These are phyloP conservation scores for Colossoma macropomum DNA, from an alignment of 2,113 vertebrate species.

Conservation along the genomic window DNA sequence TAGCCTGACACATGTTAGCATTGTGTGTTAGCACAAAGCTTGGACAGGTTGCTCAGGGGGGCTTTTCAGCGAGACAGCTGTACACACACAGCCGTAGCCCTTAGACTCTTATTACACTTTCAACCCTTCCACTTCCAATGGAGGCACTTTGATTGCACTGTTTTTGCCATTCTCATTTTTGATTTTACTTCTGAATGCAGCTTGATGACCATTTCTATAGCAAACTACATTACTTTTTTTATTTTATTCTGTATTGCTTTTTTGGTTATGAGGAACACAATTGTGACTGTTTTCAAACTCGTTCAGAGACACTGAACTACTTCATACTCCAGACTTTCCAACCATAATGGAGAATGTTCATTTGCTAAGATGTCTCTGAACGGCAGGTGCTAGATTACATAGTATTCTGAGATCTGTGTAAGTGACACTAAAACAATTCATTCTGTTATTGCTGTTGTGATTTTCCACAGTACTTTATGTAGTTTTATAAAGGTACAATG, in stretches of 20 bases:
- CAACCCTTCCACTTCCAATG: conserved; percentile 21
- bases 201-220: too few species aligned
- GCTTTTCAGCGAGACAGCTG: conserved; percentile 77
- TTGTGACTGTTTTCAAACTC: neutral
- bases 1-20: conserved; percentile 77
- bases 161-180: neutral
- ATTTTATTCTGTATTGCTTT: neutral
- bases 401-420: neutral
- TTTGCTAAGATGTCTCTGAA: neutral
- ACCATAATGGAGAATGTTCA: neutral
- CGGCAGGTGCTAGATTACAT: neutral
- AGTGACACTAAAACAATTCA: neutral
- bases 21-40: conserved; percentile 79
- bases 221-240: neutral
- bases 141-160: neutral
- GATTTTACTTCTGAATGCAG: neutral
- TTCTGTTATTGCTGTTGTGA: neutral
- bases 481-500: neutral
- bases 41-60: conserved; percentile 73
- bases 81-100: conserved; percentile 70
- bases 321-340: neutral
- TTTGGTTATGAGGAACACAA: neutral
- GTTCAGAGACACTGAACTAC: neutral
- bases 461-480: neutral
- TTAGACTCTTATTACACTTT: conserved; percentile 20